These are phyloP conservation scores for Willisornis vidua DNA, from an alignment of 2,113 vertebrate species.

Conservation along the genomic window DNA sequence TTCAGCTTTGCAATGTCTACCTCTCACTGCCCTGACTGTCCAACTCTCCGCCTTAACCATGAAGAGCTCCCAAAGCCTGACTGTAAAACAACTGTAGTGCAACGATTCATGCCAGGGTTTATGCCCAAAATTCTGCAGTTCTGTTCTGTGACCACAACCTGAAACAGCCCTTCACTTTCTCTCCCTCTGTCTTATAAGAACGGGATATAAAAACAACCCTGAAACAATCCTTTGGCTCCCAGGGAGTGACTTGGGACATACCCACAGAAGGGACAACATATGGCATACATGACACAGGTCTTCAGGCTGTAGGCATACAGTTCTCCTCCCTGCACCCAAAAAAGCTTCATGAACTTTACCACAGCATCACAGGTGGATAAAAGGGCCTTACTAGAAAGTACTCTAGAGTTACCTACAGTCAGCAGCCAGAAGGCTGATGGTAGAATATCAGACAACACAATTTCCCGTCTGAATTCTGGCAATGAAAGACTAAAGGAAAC, in stretches of 20 bases:
- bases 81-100: background rate
- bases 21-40: background rate
- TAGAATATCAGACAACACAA: background rate
- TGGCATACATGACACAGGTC: background rate
- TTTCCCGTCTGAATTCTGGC: background rate
- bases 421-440: background rate
- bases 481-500: background rate
- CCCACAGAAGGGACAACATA: background rate
- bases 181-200: background rate
- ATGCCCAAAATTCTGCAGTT: background rate
- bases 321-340: background rate
- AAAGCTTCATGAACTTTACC: background rate
- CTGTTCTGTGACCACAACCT: background rate
- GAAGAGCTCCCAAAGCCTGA: background rate
- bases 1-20: background rate
- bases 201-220: accelerated
- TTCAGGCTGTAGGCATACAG: background rate
- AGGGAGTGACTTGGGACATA: background rate
- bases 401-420: background rate
- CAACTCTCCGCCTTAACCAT: background rate
- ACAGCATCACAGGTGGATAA: background rate
- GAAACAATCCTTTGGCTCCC: background rate
- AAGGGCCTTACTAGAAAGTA: background rate
- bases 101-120: background rate
- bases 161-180: background rate